phyloP scores from a whole-genome alignment of 2,888 invertebrate genomes.

The Psylliodes chrysocephalus region DNA sequence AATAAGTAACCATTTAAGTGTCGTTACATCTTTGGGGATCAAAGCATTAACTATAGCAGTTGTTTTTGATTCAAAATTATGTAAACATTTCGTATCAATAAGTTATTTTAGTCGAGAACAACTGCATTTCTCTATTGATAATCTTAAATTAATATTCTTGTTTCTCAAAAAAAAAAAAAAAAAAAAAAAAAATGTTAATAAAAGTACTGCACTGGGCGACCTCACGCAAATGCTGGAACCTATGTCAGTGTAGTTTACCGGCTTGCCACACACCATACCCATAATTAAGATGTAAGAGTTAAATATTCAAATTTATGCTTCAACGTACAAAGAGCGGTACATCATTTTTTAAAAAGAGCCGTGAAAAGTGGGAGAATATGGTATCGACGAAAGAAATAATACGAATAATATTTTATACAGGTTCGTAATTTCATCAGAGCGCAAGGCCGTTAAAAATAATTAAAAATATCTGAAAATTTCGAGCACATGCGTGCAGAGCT shows the following conservation, averaged over 20 bases:
- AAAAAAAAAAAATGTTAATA: background rate
- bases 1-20: no score
- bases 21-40: no score
- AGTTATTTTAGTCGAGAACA: no score
- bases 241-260: slow-evolving; percentile 27
- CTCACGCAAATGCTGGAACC: slow-evolving; percentile 21
- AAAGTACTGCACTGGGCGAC: slow-evolving; percentile 20
- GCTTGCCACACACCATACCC: slow-evolving; percentile 40
- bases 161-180: no score
- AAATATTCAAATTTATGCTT: slow-evolving; percentile 43
- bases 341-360: slow-evolving; percentile 32
- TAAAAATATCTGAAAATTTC: no score
- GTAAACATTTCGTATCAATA: no score
- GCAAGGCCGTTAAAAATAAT: background rate
- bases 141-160: no score
- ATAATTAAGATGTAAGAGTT: slow-evolving; percentile 44
- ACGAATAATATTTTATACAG: background rate
- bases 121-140: no score
- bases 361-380: slow-evolving; percentile 26
- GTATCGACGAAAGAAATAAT: background rate
- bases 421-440: background rate
- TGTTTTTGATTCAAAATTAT: no score
- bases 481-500: no score
- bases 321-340: slow-evolving; percentile 36
- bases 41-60: no score